phyloP scores from a whole-genome alignment of 2,113 vertebrate genomes.

The Austrofundulus limnaeus region DNA sequence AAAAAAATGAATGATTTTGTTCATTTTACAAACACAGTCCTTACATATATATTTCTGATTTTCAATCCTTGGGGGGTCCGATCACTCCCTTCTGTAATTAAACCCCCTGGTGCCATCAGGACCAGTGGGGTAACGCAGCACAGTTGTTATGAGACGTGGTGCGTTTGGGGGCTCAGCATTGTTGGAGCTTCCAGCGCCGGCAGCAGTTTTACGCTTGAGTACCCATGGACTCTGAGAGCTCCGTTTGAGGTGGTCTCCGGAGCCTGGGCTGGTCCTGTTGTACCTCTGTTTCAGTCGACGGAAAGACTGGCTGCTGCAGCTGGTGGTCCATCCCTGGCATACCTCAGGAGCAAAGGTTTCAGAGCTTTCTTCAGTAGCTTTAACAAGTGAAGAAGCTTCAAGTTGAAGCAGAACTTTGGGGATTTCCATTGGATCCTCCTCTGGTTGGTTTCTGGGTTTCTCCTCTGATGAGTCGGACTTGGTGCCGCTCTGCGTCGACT shows the following conservation, averaged over 20 bases:
- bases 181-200: neutral
- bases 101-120: conserved; percentile 53
- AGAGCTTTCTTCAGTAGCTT: neutral
- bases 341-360: neutral
- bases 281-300: conserved; percentile 4
- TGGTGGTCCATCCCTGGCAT: neutral
- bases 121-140: conserved; percentile 44
- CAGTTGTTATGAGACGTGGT: neutral
- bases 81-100: conserved; percentile 7
- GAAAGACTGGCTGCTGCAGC: neutral
- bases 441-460: neutral
- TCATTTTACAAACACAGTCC: neutral
- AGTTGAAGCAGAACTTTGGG: conserved; percentile 6
- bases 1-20: no score
- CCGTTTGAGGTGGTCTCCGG: conserved; percentile 34
- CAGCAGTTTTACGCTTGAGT: conserved; percentile 30
- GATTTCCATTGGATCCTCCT: conserved; percentile 2
- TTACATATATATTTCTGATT: no score
- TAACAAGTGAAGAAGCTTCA: accelerated
- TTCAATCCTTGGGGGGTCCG: neutral
- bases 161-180: neutral
- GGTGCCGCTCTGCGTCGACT: conserved; percentile 22
- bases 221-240: conserved; percentile 51
- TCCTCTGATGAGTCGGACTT: conserved; percentile 15
- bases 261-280: conserved; percentile 1